These are phyloP conservation scores for Mythimna ferrago DNA, from an alignment of 2,888 invertebrate genomes.

Conservation along the genomic window DNA sequence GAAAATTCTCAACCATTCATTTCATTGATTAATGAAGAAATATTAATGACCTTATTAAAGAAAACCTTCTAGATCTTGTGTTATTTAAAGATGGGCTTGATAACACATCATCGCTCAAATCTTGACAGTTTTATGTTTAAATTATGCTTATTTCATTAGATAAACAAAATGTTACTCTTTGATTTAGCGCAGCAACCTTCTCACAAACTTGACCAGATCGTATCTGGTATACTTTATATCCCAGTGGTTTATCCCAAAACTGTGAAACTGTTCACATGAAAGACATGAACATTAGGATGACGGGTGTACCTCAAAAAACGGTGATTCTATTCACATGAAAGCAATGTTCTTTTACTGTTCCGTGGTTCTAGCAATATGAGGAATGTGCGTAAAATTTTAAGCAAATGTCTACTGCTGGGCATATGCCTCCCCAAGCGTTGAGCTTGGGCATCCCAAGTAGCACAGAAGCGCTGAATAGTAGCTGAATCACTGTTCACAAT, in stretches of 20 bases:
- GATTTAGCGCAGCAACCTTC: not conserved
- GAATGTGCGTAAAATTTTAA: too few relatives aligned
- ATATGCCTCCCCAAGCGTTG: too few relatives aligned
- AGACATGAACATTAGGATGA: too few relatives aligned
- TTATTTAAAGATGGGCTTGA: not conserved
- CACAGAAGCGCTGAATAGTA: too few relatives aligned
- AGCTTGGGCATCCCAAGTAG: too few relatives aligned
- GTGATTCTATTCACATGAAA: too few relatives aligned
- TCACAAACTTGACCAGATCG: not conserved
- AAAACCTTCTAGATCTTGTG: not conserved
- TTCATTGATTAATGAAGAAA: slow-evolving; percentile 6
- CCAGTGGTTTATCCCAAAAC: not conserved
- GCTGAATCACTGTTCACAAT: too few relatives aligned
- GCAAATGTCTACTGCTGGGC: too few relatives aligned
- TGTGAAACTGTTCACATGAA: not conserved
- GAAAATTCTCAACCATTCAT: slow-evolving; percentile 5
- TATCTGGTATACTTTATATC: not conserved
- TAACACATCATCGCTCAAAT: slow-evolving; percentile 14
- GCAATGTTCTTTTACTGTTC: too few relatives aligned
- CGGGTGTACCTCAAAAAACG: too few relatives aligned
- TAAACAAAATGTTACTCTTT: not conserved
- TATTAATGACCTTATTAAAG: not conserved
- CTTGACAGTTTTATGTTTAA: not conserved
- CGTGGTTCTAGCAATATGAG: too few relatives aligned
- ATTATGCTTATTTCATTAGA: slow-evolving; percentile 16